A percentile compares a stretch with the other conserved stretches of the same genome.
Conservation (phyloP, 2,113 vertebrate genomes). For the Nesoenas mayeri region DNA sequence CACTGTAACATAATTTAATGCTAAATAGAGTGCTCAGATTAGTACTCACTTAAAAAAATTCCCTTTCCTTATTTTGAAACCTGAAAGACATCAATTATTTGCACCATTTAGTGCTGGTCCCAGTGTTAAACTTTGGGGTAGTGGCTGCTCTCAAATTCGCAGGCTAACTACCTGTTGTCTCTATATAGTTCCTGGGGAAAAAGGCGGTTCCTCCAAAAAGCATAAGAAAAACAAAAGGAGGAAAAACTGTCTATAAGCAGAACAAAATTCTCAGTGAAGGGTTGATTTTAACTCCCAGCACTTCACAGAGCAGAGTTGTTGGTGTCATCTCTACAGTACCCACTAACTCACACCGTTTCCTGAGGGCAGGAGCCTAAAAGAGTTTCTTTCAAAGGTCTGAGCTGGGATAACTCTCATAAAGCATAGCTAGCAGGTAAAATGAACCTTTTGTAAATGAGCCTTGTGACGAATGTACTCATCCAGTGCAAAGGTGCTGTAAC, state of each 20-base stretch:
- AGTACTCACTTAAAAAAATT: neutral
- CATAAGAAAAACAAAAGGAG: neutral
- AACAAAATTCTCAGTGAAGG: neutral
- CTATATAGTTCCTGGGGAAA: neutral
- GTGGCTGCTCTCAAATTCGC: neutral
- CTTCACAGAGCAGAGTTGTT: neutral
- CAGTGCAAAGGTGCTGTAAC: neutral
- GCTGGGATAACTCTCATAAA: neutral
- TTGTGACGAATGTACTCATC: neutral
- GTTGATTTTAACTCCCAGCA: neutral
- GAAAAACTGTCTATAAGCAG: neutral
- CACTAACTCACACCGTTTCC: neutral
- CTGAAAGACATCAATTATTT: neutral
- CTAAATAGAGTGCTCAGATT: neutral
- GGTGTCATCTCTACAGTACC: neutral
- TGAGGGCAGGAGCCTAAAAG: neutral
- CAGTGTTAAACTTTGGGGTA: neutral
- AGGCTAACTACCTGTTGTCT: neutral
- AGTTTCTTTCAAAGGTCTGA: neutral
- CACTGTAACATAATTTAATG: neutral
- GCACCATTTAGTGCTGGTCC: neutral
- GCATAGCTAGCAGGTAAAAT: neutral
- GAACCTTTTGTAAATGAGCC: neutral
- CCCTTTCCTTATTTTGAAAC: neutral
- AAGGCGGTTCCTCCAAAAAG: neutral